A percentile compares a stretch with the other conserved stretches of the same genome.
Evolutionary conservation across 1,140 invertebrate species (phyloP).

Genomic region (Matsumurasca onukii): DNA sequence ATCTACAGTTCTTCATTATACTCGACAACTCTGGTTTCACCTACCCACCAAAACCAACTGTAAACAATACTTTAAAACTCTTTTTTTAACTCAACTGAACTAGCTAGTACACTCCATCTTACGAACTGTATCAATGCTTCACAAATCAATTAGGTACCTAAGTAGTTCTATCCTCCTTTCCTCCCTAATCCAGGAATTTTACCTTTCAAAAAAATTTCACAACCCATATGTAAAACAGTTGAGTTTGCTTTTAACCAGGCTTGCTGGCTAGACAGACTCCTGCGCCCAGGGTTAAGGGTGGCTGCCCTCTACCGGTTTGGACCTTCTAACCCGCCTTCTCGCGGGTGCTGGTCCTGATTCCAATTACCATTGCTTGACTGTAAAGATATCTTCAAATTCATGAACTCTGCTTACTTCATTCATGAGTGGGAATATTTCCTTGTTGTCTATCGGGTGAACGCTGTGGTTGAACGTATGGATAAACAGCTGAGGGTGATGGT

Average conservation of each 20-base stretch:
- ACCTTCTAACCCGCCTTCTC: too few relatives aligned
- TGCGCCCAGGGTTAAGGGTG: too few relatives aligned
- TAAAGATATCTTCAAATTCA: too few relatives aligned
- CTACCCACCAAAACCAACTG: conserved; percentile 34
- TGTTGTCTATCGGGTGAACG: not conserved
- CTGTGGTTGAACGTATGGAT: conserved; percentile 1
- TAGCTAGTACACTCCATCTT: not conserved
- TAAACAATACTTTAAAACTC: not conserved
- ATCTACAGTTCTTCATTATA: conserved; percentile 37
- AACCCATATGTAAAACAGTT: too few relatives aligned
- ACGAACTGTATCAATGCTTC: not conserved
- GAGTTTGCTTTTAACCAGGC: too few relatives aligned
- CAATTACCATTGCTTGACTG: too few relatives aligned
- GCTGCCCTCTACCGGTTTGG: too few relatives aligned
- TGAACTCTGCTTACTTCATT: too few relatives aligned
- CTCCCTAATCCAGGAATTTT: not conserved
- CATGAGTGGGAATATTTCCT: too few relatives aligned
- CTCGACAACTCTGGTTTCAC: conserved; percentile 34
- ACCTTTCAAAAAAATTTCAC: not conserved
- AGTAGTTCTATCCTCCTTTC: not conserved
- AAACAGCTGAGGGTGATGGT: conserved; percentile 20
- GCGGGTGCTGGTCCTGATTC: too few relatives aligned
- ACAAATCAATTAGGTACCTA: not conserved
- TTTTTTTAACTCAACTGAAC: not conserved
- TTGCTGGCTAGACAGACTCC: too few relatives aligned